These are phyloP conservation scores for Pachyrhynchus sulphureomaculatus DNA, from an alignment of 1,140 invertebrate species.

Conservation along the genomic window DNA sequence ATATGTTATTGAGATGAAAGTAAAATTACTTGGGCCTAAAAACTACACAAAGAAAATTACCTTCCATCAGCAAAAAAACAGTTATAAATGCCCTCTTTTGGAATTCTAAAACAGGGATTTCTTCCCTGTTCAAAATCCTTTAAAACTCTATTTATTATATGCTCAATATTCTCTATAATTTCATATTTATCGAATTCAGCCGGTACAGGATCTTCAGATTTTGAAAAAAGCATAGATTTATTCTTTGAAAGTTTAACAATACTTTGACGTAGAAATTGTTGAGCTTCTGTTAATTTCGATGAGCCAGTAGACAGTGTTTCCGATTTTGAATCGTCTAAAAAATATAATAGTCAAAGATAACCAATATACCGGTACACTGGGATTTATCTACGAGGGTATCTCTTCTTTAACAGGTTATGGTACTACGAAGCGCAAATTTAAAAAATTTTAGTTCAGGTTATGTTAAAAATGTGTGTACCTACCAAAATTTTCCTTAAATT, in stretches of 20 bases:
- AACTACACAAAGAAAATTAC: too few relatives aligned
- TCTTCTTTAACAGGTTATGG: too few relatives aligned
- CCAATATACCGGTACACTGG: too few relatives aligned
- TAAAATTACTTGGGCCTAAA: too few relatives aligned
- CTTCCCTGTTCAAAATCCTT: conserved; percentile 1
- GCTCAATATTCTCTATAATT: neutral
- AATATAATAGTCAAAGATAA: neutral
- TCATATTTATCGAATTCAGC: neutral
- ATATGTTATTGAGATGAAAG: too few relatives aligned
- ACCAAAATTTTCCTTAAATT: too few relatives aligned
- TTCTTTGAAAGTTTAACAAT: conserved; percentile 10
- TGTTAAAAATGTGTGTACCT: too few relatives aligned
- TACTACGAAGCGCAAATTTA: too few relatives aligned
- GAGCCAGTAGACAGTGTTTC: neutral
- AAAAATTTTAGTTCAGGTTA: too few relatives aligned
- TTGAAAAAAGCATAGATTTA: conserved; percentile 4
- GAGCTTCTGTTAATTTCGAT: neutral
- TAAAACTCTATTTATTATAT: neutral
- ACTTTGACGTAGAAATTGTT: neutral
- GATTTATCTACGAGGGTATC: too few relatives aligned
- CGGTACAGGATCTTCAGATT: neutral
- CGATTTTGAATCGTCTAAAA: neutral
- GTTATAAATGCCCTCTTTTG: neutral
- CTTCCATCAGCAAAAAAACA: conserved; percentile 20
- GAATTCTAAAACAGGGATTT: neutral